A percentile compares a stretch with the other conserved stretches of the same genome.
These are phyloP conservation scores for Clanis bilineata DNA, from an alignment of 2,888 invertebrate genomes.

Conservation along the genomic window DNA sequence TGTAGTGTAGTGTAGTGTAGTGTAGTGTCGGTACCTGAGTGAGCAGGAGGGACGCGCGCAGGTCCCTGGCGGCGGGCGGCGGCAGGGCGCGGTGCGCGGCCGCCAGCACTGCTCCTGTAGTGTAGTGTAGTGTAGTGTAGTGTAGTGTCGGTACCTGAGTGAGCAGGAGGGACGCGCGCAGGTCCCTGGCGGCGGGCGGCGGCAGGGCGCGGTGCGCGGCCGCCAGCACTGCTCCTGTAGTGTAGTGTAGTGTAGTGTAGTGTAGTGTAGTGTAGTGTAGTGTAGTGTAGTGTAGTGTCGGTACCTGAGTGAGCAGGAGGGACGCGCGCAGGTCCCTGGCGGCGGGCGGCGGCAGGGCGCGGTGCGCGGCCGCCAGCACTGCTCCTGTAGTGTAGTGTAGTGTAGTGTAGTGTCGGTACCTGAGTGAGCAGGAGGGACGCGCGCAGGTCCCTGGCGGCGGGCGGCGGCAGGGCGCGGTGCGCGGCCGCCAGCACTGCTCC, in stretches of 20 bases:
- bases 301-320: too few species aligned
- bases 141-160: slow-evolving; percentile 64
- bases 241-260: background rate
- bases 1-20: too few species aligned
- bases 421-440: too few species aligned
- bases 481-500: too few species aligned
- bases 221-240: slow-evolving; percentile 56
- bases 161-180: slow-evolving; percentile 67
- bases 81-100: slow-evolving; percentile 63
- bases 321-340: too few species aligned
- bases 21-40: slow-evolving; percentile 64
- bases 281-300: too few species aligned
- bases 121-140: too few species aligned
- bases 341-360: too few species aligned
- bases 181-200: slow-evolving; percentile 34
- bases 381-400: background rate
- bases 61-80: slow-evolving; percentile 34
- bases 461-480: too few species aligned
- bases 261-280: background rate
- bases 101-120: slow-evolving; percentile 67
- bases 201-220: slow-evolving; percentile 63
- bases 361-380: too few species aligned
- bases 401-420: too few species aligned
- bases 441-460: too few species aligned
- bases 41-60: slow-evolving; percentile 67